phyloP scores from a whole-genome alignment of 2,797 vertebrate genomes.

The Spinus pinus region DNA sequence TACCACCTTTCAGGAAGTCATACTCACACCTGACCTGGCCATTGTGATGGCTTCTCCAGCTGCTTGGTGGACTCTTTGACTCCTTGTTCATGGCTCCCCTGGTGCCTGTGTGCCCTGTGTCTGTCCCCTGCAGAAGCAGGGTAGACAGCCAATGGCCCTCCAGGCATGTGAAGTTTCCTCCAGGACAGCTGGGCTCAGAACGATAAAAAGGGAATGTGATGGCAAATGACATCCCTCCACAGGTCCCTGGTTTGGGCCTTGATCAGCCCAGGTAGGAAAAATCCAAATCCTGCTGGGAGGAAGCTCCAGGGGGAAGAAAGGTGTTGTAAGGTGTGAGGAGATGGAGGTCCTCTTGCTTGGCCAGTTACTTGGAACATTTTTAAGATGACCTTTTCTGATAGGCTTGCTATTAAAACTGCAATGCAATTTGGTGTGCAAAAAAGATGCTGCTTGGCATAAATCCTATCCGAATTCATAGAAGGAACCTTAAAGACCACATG shows the following conservation, averaged over 20 bases:
- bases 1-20: background rate
- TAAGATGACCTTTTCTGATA: background rate
- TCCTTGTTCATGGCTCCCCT: background rate
- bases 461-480: background rate
- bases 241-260: background rate
- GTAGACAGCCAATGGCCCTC: background rate
- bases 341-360: background rate
- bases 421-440: background rate
- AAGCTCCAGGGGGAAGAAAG: background rate
- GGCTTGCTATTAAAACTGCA: background rate
- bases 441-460: background rate
- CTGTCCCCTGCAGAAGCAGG: background rate
- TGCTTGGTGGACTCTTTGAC: background rate
- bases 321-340: background rate
- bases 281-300: background rate
- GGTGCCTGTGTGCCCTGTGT: background rate
- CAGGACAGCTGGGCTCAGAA: background rate
- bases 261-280: background rate
- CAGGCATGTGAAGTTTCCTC: constrained; percentile 1
- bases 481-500: background rate
- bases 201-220: accelerated
- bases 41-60: background rate
- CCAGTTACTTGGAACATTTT: background rate
- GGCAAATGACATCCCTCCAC: accelerated
- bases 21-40: background rate